These are phyloP conservation scores for Tridacna crocea DNA, from an alignment of 2,888 invertebrate species.

Conservation along the genomic window DNA sequence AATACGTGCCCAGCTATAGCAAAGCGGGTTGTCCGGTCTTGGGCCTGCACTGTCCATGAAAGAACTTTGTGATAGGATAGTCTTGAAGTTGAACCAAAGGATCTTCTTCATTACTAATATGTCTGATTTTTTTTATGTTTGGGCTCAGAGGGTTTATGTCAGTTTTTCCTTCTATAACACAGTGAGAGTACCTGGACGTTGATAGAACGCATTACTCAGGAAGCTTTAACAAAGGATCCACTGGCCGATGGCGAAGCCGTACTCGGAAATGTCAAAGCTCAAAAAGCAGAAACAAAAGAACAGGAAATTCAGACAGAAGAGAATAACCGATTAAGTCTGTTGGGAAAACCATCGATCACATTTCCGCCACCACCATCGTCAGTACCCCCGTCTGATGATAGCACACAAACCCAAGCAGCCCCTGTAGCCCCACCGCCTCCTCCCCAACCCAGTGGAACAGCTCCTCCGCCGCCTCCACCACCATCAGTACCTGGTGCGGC, in stretches of 20 bases:
- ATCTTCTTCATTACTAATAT: too few relatives aligned
- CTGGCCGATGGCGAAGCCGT: conserved; percentile 56
- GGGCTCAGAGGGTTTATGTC: too few relatives aligned
- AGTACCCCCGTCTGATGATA: conserved; percentile 26
- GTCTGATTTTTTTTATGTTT: too few relatives aligned
- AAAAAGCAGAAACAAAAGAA: conserved; percentile 52
- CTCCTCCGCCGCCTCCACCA: conserved; percentile 62
- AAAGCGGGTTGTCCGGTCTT: too few relatives aligned
- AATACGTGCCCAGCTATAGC: too few relatives aligned
- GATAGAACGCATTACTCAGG: conserved; percentile 71
- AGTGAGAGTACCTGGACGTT: conserved; percentile 77
- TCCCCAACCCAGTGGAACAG: conserved; percentile 41
- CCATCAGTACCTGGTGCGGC: conserved; percentile 42
- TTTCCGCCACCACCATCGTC: not conserved
- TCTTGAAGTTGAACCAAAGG: too few relatives aligned
- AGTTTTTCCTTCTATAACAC: not conserved
- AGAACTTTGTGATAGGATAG: too few relatives aligned
- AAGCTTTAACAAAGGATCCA: conserved; percentile 62
- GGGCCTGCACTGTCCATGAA: too few relatives aligned
- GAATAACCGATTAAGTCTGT: not conserved
- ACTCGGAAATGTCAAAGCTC: conserved; percentile 41
- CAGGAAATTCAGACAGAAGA: conserved; percentile 73
- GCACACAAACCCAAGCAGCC: conserved; percentile 39
- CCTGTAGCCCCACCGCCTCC: conserved; percentile 64
- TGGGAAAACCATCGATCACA: not conserved